Evolutionary conservation across 2,888 invertebrate genomes (phyloP).

Genomic region (Clusia tigrina): DNA sequence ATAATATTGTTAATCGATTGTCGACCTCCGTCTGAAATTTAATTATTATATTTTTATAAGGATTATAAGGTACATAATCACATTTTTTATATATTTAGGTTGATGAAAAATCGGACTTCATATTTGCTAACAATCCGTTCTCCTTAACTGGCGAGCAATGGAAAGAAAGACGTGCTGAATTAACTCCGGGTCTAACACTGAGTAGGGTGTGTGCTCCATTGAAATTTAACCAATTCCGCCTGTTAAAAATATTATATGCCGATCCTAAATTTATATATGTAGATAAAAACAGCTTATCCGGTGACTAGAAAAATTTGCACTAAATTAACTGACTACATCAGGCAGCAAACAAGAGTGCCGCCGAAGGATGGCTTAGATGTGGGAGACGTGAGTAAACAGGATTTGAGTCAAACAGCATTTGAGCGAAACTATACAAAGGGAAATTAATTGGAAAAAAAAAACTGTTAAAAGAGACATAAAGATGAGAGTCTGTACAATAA

Average conservation of each 20-base stretch:
- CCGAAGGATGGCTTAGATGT: conserved; percentile 60
- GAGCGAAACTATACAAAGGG: too few relatives aligned
- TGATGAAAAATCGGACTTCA: conserved; percentile 63
- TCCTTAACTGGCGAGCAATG: conserved; percentile 64
- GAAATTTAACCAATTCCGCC: not conserved
- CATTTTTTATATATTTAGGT: too few relatives aligned
- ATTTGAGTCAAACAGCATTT: too few relatives aligned
- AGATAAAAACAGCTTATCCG: conserved; percentile 66
- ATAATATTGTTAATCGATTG: too few relatives aligned
- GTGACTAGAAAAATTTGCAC: conserved; percentile 64
- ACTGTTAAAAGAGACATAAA: too few relatives aligned
- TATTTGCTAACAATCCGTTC: conserved; percentile 66
- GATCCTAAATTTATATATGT: not conserved
- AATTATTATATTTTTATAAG: too few relatives aligned
- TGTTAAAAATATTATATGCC: not conserved
- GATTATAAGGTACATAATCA: too few relatives aligned
- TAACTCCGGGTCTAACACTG: conserved; percentile 67
- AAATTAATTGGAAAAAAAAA: too few relatives aligned
- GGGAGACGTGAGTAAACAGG: conserved; percentile 58
- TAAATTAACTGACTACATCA: conserved; percentile 62
- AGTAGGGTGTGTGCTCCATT: conserved; percentile 59
- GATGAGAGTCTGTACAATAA: too few relatives aligned
- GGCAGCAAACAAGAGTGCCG: conserved; percentile 46
- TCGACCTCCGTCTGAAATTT: too few relatives aligned
- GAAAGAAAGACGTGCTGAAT: conserved; percentile 65